Evolutionary conservation across 2,113 vertebrate species (phyloP).

Genomic region (Lagopus muta): DNA sequence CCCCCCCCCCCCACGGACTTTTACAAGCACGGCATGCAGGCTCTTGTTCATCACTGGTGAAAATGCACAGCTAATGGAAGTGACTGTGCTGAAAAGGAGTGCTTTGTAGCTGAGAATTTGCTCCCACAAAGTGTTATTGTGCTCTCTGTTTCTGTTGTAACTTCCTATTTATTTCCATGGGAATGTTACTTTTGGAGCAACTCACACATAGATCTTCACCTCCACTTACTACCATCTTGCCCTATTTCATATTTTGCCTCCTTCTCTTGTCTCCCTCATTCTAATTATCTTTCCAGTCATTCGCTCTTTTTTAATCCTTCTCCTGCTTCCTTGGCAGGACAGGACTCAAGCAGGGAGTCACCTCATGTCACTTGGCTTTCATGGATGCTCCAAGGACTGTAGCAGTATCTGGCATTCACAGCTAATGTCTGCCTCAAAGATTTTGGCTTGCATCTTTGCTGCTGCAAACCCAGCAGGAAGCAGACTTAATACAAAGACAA

Average conservation of each 20-base stretch:
- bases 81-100: no score
- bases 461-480: neutral
- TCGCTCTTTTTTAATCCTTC: neutral
- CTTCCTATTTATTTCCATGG: no score
- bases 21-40: no score
- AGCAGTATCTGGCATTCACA: neutral
- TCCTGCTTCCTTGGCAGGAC: neutral
- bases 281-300: neutral
- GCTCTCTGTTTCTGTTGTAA: no score
- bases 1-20: no score
- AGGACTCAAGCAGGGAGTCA: neutral
- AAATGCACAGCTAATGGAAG: no score
- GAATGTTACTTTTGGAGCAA: no score
- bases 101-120: no score
- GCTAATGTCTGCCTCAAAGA: neutral
- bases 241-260: neutral
- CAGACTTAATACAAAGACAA: neutral
- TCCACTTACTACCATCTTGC: neutral
- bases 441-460: neutral
- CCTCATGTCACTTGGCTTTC: neutral
- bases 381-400: neutral
- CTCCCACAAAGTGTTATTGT: no score
- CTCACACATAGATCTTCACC: no score
- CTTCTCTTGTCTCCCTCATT: neutral
- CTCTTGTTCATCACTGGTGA: no score